Evolutionary conservation across 2,888 invertebrate species (phyloP), one percentile per base, ranked within the genome.

Genomic region (Norana najaformis): DNA sequence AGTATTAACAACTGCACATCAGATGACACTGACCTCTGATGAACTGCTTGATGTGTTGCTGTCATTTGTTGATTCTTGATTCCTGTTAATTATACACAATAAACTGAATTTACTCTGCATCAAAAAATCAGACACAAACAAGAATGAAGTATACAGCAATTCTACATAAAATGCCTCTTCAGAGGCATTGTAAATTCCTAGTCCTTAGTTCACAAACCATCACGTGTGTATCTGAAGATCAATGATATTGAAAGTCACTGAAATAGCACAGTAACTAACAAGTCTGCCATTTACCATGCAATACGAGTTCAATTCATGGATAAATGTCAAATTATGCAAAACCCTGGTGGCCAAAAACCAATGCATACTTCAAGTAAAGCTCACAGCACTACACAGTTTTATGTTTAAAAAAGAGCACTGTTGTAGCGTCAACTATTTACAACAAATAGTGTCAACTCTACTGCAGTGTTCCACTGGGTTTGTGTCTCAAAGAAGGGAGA

Each of bases 41-140:
- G 37, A 85, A 85, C 37, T 85, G 34, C 85, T 85, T 8, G 23
- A 23, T 36, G 85, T 36, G 85, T 85, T 85, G 36, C 69, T 69
- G 16, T 35, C 85, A 85, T 85, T 36, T 85, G 85, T 36, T 85
- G 85, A 85, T 85, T 23, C 85, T 85, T 35, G 85, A 85, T 85
- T 85, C 37, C 85, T 85, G 85, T 30, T 36, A 85, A 85, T 16
- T 36, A 35, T n/a, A 85, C 35, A 85, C 23, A 85, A 85, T 85
- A 20, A 30, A 69, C 30, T n/a, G 69, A 69, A 69, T n/a, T 69
- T n/a, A 69, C 69, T 30, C n/a, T 8, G 69, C 69, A 69, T 69
- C n/a, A 69, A n/a, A 69, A n/a, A 69, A 69, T 69, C 69, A 11
- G n/a, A 69, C 69, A 69, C 1, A 69, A 69, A 4, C 69, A 69